Evolutionary conservation across 2,888 invertebrate genomes (phyloP), one percentile per base, ranked within the genome.

Genomic region (Lathronympha strigana): DNA sequence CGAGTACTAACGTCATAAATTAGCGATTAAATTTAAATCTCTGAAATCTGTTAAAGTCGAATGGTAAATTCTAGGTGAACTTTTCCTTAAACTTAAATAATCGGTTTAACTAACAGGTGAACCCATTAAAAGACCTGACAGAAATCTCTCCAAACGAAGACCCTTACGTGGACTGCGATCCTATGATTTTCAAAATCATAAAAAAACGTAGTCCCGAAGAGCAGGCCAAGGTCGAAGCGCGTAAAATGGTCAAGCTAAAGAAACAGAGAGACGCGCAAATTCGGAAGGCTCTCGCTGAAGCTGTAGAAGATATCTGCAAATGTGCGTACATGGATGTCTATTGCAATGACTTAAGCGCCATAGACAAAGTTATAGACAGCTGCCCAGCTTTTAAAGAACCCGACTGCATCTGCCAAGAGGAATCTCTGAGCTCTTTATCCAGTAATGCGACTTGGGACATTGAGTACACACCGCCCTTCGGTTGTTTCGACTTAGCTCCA

Each of bases 381-480:
- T 90, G 90, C 69, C 91, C 92, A 36, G 86, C 88, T 0, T 92
- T 91, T 40, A 88, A 88, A 67, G 91, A 90, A 28, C 90, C 91
- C 0, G 88, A 83, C 0, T 92, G 92, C 61, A 63, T 90, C 13
- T 92, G 92, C 51, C 73, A 83, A 49, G 85, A 82, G 15, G 88
- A 90, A 70, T 90, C 90, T 0, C 63, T 90, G 15, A 90, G 90
- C 69, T 90, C 90, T 9, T 68, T 90, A 1, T 93, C 93, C 0
- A 93, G 93, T 61, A 94, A 95, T 67, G 94, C 93, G 1, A 95
- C 95, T 63, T 93, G 95, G 83, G 95, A 95, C 73, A 94, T 95
- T 43, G 95, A 95, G 67, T 95, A 95, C 60, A 95, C 95, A 0
- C 95, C 95, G 0, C 95, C 95, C 0, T 95, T 94, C 45, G 95